Base-by-base conservation (phyloP, 2,797 vertebrate species). In the Ambastaia sidthimunki region DNA sequence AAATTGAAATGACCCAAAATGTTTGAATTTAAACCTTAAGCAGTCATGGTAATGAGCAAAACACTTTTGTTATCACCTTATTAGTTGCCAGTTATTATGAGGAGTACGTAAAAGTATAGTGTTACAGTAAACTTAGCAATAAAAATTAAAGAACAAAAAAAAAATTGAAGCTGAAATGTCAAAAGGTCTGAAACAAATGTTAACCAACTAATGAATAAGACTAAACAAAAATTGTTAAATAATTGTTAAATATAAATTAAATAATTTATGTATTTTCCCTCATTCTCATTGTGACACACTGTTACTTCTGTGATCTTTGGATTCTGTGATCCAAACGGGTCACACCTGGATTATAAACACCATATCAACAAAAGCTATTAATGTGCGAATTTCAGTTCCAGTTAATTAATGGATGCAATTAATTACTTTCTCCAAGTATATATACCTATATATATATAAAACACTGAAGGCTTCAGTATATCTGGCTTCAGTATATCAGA, bases 91-190 rank as follows among this genome's bases (percentile, higher is more conserved):
- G 15, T 62, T 15, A 52, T 15, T 47, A 71, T 63, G 28, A 28
- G 67, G 54, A 70, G 55, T 78, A 28, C 28, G 21, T 63, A 57
- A 52, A 63, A n/a, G 18, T 63, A 28, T 55, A 74, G 41, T 62
- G 59, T 41, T 25, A 67, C 16, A 76, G 75, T 25, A 57, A 37
- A 34, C 60, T 54, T 59, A 37, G 18, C n/a, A 73, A 69, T 76
- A 59, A 78, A 85, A 87, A 86, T 86, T 83, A 83, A 74, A 81
- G 74, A 82, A 68, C 63, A 85, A 76, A 76, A 21, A 84, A 84
- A 84, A 85, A 79, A 82, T 74, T 78, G 75, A 69, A 50, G 81
- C 65, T 66, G 25, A 63, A 48, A 68, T 44, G 60, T 63, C 54
- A 25, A 63, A 41, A 52, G 25, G 63, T 44, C 16, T 76, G 41